phyloP scores from a whole-genome alignment of 2,113 vertebrate genomes.

The Donacobius atricapilla region DNA sequence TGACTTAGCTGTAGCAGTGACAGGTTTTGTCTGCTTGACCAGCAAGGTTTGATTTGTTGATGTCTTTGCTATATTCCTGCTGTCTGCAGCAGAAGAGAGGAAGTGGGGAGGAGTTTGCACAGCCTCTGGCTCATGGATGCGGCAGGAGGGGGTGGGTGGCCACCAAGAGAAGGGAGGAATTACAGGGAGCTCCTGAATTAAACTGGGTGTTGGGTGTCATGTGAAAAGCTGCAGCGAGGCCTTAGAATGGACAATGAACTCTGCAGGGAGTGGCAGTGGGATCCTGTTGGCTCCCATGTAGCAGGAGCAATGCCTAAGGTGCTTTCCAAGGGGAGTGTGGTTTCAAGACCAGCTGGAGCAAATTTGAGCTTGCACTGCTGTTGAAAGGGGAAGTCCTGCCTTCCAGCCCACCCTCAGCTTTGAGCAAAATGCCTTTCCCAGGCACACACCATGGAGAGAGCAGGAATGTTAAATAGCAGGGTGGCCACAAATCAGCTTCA shows the following conservation, averaged over 20 bases:
- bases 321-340: background rate
- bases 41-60: background rate
- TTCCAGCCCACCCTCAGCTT: background rate
- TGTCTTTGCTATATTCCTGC: background rate
- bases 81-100: background rate
- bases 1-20: background rate
- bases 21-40: background rate
- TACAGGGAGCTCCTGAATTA: background rate
- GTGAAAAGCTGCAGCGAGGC: background rate
- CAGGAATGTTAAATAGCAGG: background rate
- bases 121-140: background rate
- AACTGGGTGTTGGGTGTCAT: background rate
- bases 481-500: background rate
- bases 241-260: background rate
- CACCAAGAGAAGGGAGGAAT: background rate
- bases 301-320: background rate
- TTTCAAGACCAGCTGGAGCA: background rate
- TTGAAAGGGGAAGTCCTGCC: background rate
- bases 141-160: background rate
- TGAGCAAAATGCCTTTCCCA: background rate
- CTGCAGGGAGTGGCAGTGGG: background rate
- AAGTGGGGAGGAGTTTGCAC: background rate
- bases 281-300: background rate
- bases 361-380: background rate
- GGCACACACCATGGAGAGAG: background rate